Evolutionary conservation across 2,797 vertebrate species (phyloP).

Genomic region (Notamacropus eugenii): DNA sequence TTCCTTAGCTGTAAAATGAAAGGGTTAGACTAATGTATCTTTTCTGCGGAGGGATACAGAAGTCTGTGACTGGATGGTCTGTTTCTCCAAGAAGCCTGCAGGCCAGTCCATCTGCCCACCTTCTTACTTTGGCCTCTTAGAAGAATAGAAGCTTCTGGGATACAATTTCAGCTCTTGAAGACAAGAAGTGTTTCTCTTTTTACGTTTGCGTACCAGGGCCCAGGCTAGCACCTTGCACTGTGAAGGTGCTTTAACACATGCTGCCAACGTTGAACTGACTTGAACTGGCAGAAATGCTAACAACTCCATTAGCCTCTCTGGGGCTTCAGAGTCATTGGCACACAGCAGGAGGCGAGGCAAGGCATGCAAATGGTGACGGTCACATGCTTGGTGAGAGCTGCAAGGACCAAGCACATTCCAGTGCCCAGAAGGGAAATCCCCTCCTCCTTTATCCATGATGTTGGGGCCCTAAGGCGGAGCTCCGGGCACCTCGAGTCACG

Average conservation of each 20-base stretch:
- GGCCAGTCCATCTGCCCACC: background rate
- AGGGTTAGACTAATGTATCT: background rate
- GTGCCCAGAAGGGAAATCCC: background rate
- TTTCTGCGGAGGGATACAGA: background rate
- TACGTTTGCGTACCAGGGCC: background rate
- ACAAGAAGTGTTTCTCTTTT: background rate
- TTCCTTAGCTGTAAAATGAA: background rate
- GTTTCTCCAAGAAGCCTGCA: background rate
- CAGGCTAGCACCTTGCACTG: background rate
- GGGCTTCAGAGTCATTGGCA: background rate
- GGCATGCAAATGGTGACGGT: background rate
- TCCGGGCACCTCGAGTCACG: background rate
- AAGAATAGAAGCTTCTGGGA: background rate
- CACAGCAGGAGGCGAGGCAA: background rate
- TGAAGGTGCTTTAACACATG: background rate
- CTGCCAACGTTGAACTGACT: background rate
- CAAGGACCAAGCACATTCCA: background rate
- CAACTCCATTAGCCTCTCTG: background rate
- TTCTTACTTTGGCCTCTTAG: background rate
- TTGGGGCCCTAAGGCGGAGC: background rate
- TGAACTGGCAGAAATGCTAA: background rate
- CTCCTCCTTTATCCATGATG: background rate
- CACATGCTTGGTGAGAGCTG: background rate
- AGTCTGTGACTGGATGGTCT: background rate
- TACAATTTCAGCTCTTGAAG: background rate